Evolutionary conservation across 1,140 invertebrate species (phyloP).

Genomic region (Drosophila parvula): DNA sequence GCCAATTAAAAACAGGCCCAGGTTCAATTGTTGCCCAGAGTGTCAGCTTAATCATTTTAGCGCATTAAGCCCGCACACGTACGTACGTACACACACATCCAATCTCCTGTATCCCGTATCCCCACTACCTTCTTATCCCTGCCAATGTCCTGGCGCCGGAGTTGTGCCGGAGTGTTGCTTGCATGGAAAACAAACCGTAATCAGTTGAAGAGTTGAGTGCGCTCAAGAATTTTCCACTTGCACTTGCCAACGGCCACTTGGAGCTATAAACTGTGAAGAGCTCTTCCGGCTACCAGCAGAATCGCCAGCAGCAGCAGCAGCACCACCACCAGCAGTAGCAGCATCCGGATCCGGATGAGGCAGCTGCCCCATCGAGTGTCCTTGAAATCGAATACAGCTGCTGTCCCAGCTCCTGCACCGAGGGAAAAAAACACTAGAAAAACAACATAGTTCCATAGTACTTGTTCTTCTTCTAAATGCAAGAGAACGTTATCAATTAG

Average conservation of each 20-base stretch:
- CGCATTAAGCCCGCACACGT: constrained; percentile 17
- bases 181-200: constrained; percentile 77
- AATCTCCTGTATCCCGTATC: not conserved
- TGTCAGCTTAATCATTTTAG: constrained; percentile 66
- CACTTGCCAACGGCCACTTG: constrained; percentile 78
- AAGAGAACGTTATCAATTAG: not conserved
- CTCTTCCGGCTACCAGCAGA: constrained; percentile 65
- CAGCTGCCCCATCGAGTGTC: constrained; percentile 72
- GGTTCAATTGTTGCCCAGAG: constrained; percentile 38
- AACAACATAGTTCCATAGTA: not conserved
- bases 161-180: constrained; percentile 32
- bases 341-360: constrained; percentile 35
- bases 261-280: constrained; percentile 80
- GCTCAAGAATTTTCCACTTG: constrained; percentile 80
- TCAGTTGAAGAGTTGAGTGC: constrained; percentile 61
- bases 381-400: constrained; percentile 71
- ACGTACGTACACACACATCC: constrained; percentile 6
- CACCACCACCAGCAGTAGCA: constrained; percentile 28
- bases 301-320: constrained; percentile 23
- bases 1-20: constrained; percentile 54
- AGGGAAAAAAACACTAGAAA: constrained; percentile 10
- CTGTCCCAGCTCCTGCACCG: constrained; percentile 27
- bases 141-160: constrained; percentile 14
- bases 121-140: not conserved
- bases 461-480: not conserved